Evolutionary conservation across 1,140 invertebrate genomes (phyloP).

Genomic region (Spodoptera litura): DNA sequence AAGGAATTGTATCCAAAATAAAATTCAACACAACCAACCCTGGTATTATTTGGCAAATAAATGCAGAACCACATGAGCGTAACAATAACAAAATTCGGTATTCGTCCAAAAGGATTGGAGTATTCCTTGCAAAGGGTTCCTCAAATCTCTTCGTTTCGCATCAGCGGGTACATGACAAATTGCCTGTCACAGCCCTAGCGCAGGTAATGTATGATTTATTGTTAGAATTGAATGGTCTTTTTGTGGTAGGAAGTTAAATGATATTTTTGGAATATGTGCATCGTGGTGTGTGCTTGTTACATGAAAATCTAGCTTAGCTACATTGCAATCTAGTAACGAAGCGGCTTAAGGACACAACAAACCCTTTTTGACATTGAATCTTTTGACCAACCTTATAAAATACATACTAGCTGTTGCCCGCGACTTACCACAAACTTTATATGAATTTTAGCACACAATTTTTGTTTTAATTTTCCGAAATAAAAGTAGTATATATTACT

Average conservation of each 20-base stretch:
- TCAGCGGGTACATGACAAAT: conserved; percentile 78
- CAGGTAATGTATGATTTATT: conserved; percentile 84
- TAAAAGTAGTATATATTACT: no score
- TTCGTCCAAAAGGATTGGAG: conserved; percentile 60
- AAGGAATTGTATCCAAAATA: conserved; percentile 13
- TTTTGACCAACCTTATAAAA: no score
- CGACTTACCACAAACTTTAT: no score
- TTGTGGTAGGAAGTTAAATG: conserved; percentile 31
- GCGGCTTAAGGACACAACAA: no score
- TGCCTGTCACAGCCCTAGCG: conserved; percentile 74
- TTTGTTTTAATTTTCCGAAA: no score
- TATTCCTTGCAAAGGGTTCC: conserved; percentile 59
- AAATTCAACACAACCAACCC: conserved; percentile 10
- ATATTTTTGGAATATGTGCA: background rate
- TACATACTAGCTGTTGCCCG: no score
- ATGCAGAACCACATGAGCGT: conserved; percentile 52
- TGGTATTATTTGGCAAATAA: conserved; percentile 42
- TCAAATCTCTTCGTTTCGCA: conserved; percentile 58
- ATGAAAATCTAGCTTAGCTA: no score
- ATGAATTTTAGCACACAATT: no score
- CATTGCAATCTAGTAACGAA: no score
- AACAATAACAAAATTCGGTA: conserved; percentile 71
- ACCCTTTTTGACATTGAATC: no score
- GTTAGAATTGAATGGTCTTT: conserved; percentile 30
- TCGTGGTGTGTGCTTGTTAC: background rate